phyloP scores from a whole-genome alignment of 2,888 invertebrate species.

The Aspidapion aeneum region DNA sequence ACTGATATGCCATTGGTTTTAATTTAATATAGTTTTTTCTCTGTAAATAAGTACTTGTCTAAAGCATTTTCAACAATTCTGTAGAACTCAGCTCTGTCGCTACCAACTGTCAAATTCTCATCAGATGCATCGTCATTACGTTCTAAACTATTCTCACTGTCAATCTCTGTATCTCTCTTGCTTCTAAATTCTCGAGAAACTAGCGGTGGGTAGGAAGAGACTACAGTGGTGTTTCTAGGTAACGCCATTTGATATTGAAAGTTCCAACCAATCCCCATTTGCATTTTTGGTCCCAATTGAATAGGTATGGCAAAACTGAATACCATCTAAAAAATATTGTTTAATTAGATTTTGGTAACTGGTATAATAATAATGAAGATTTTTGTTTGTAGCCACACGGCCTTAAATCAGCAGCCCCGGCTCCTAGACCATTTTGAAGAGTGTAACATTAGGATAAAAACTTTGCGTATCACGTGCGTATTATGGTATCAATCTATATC shows the following conservation, averaged over 20 bases:
- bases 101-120: conserved; percentile 10
- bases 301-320: conserved; percentile 58
- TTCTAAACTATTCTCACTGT: conserved; percentile 8
- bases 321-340: conserved; percentile 57
- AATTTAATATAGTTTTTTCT: too few species aligned
- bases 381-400: too few species aligned
- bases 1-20: too few species aligned
- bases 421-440: too few species aligned
- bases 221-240: conserved; percentile 37
- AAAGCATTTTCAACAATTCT: conserved; percentile 39
- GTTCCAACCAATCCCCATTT: conserved; percentile 56
- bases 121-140: too few species aligned
- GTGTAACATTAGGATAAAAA: too few species aligned
- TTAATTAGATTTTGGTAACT: conserved; percentile 1
- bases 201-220: conserved; percentile 39
- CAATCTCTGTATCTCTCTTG: conserved; percentile 19
- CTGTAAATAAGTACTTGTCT: too few species aligned
- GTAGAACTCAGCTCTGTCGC: conserved; percentile 41
- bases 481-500: too few species aligned
- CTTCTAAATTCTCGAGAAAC: conserved; percentile 32
- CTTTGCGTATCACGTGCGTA: too few species aligned
- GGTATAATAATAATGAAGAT: neutral
- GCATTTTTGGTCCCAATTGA: conserved; percentile 51
- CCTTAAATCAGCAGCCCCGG: too few species aligned
- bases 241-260: conserved; percentile 61